A percentile compares a stretch with the other conserved stretches of the same genome.
phyloP scores from a whole-genome alignment of 2,888 invertebrate species.

The Micropterix aruncella region DNA sequence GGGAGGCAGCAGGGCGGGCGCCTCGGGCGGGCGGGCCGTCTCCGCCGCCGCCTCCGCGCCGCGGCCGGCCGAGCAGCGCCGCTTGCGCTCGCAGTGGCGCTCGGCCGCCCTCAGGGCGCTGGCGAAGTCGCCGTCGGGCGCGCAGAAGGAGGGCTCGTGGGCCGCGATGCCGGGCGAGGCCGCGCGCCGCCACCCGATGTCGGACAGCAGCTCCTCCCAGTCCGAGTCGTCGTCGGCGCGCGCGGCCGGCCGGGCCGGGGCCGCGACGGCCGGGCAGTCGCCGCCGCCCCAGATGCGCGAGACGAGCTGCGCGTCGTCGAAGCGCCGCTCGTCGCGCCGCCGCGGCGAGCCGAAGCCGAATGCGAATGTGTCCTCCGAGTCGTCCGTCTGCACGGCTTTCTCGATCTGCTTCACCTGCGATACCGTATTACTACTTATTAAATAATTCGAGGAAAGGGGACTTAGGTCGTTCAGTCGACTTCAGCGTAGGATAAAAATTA shows the following conservation, averaged over 20 bases:
- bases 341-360: slow-evolving; percentile 19
- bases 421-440: too few species aligned
- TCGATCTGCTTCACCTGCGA: slow-evolving; percentile 21
- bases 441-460: too few species aligned
- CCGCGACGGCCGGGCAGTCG: slow-evolving; percentile 11
- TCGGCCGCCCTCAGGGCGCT: slow-evolving; percentile 7
- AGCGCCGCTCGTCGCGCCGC: slow-evolving; percentile 11
- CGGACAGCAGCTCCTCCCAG: slow-evolving; percentile 46
- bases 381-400: slow-evolving; percentile 25
- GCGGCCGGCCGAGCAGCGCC: slow-evolving; percentile 38
- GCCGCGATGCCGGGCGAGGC: slow-evolving; percentile 19
- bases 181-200: slow-evolving; percentile 41
- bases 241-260: slow-evolving; percentile 13
- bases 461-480: too few species aligned
- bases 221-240: slow-evolving; percentile 36
- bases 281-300: slow-evolving; percentile 20
- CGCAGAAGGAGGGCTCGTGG: slow-evolving; percentile 15
- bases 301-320: slow-evolving; percentile 18
- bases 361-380: slow-evolving; percentile 20
- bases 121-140: slow-evolving; percentile 10
- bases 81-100: slow-evolving; percentile 34
- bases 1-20: slow-evolving; percentile 23
- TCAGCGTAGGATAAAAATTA: too few species aligned
- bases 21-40: too few species aligned
- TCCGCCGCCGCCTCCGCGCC: slow-evolving; percentile 20